Percentiles rank a stretch among this genome's conserved stretches.
Conservation (phyloP, 2,113 vertebrate species). For the Excalfactoria chinensis region DNA sequence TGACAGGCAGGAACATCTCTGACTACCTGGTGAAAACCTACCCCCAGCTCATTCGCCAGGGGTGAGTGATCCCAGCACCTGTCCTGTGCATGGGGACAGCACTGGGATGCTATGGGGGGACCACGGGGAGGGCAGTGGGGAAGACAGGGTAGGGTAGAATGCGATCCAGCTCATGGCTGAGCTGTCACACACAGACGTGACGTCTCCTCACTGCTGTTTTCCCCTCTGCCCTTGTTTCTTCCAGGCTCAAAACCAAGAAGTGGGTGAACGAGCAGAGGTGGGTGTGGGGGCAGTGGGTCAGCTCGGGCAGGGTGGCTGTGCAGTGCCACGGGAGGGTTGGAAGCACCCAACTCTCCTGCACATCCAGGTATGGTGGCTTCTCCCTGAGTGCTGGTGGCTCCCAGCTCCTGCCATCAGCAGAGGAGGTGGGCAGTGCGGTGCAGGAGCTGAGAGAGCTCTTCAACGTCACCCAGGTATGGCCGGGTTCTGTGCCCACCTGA, state of each 20-base stretch:
- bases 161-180: neutral
- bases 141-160: neutral
- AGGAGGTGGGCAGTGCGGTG: conserved; percentile 63
- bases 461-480: conserved; percentile 71
- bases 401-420: conserved; percentile 47
- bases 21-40: conserved; percentile 96
- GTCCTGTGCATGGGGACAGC: neutral
- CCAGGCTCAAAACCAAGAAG: conserved; percentile 89
- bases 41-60: conserved; percentile 86
- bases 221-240: neutral
- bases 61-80: conserved; percentile 71
- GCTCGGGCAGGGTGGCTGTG: neutral
- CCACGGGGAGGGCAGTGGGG: neutral
- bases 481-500: neutral
- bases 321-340: neutral
- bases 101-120: fast-evolving
- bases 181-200: fast-evolving
- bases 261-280: conserved; percentile 94
- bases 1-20: conserved; percentile 88
- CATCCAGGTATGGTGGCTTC: conserved; percentile 89
- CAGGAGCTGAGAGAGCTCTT: conserved; percentile 74
- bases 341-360: fast-evolving
- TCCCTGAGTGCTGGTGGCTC: conserved; percentile 81
- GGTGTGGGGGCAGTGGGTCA: neutral
- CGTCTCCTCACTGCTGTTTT: fast-evolving